Evolutionary conservation across 2,113 vertebrate genomes (phyloP).

Genomic region (Myrmecobius fasciatus): DNA sequence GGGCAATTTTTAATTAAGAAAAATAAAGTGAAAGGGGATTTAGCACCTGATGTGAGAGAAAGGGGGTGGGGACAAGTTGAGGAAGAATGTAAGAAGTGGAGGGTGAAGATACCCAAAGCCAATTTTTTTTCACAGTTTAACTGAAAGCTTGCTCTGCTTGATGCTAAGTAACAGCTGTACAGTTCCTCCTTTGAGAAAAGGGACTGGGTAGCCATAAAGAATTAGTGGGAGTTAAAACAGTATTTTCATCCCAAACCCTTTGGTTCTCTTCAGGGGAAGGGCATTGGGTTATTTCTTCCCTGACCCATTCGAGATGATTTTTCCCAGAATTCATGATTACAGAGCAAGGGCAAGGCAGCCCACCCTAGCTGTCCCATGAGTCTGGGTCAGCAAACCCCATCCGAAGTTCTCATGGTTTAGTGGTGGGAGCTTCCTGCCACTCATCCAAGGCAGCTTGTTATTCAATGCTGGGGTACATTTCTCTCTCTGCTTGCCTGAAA

Average conservation of each 20-base stretch:
- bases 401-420: conserved; percentile 65
- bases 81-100: fast-evolving
- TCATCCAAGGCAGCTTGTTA: conserved; percentile 64
- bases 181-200: not conserved
- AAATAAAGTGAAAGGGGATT: not conserved
- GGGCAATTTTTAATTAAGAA: not conserved
- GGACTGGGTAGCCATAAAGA: not conserved
- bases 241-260: not conserved
- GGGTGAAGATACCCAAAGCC: not conserved
- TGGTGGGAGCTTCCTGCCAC: conserved; percentile 68
- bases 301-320: not conserved
- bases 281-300: not conserved
- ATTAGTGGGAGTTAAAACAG: not conserved
- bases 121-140: not conserved
- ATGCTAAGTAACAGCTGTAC: not conserved
- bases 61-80: too few species aligned
- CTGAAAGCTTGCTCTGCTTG: not conserved
- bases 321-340: not conserved
- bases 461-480: conserved; percentile 69
- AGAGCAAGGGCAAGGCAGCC: not conserved
- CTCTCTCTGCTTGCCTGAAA: conserved; percentile 55
- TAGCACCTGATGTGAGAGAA: not conserved
- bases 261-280: not conserved
- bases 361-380: not conserved
- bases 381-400: not conserved